A percentile compares a stretch with the other conserved stretches of the same genome.
Evolutionary conservation across 2,888 invertebrate genomes (phyloP).

Genomic region (Leptinotarsa haldemani): DNA sequence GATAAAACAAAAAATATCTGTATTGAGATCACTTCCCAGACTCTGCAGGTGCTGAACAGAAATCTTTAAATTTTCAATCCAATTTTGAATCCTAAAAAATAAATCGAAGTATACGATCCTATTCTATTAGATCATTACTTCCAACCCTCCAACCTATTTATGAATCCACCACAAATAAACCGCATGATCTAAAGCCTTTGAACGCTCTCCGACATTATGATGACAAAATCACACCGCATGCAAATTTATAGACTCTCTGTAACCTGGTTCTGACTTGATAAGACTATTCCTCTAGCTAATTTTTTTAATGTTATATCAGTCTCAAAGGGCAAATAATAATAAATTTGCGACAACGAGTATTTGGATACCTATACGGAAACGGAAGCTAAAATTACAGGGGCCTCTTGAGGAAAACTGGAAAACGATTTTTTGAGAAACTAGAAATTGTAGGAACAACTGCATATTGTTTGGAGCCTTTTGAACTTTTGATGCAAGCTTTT

Average conservation of each 20-base stretch:
- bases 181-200: not conserved
- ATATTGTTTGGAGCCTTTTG: too few species aligned
- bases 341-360: constrained; percentile 46
- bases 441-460: too few species aligned
- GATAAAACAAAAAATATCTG: not conserved
- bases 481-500: too few species aligned
- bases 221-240: constrained; percentile 12
- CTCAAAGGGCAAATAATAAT: constrained; percentile 67
- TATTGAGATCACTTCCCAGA: not conserved
- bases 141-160: not conserved
- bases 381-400: constrained; percentile 52
- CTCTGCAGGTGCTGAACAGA: not conserved
- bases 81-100: not conserved
- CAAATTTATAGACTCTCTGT: constrained; percentile 18
- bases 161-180: not conserved
- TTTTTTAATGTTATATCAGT: constrained; percentile 62
- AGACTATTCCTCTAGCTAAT: constrained; percentile 30
- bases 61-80: not conserved
- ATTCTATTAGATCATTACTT: not conserved
- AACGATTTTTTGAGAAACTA: too few species aligned
- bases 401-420: constrained; percentile 13
- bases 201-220: constrained; percentile 10
- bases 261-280: constrained; percentile 56
- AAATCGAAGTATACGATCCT: not conserved
- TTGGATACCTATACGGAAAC: constrained; percentile 49